Conservation (phyloP, 2,888 invertebrate species). For the Tuta absoluta region DNA sequence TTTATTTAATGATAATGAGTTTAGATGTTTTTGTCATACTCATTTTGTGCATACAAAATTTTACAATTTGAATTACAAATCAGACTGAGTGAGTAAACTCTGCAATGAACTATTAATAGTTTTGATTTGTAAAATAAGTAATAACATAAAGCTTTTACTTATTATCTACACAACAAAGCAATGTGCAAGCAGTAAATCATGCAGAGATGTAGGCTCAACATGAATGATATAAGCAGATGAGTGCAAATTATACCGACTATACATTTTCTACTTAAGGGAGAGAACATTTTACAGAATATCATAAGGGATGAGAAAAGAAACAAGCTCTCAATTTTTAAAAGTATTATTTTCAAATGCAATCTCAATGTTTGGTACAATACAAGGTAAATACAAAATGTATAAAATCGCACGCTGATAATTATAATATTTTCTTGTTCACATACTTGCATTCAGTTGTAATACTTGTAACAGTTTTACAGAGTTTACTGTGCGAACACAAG, state of each 20-base stretch:
- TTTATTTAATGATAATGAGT: too few species aligned
- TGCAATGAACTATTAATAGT: too few species aligned
- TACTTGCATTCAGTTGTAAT: constrained; percentile 2
- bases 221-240: constrained; percentile 31
- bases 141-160: too few species aligned
- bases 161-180: not conserved
- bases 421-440: constrained; percentile 8
- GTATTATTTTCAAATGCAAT: constrained; percentile 78
- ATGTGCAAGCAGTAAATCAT: not conserved
- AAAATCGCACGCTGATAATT: constrained; percentile 65
- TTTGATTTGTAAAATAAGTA: too few species aligned
- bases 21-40: too few species aligned
- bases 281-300: constrained; percentile 38
- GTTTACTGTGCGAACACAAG: not conserved
- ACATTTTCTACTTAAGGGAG: constrained; percentile 23
- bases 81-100: too few species aligned
- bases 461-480: not conserved
- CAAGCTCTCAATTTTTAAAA: constrained; percentile 53
- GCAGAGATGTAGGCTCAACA: not conserved
- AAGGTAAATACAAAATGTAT: constrained; percentile 77
- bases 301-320: constrained; percentile 43
- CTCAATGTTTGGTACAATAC: constrained; percentile 78
- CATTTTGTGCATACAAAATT: too few species aligned
- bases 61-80: too few species aligned
- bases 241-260: constrained; percentile 29